Evolutionary conservation across 2,888 invertebrate genomes (phyloP).

Genomic region (Tenthredo mesomela): DNA sequence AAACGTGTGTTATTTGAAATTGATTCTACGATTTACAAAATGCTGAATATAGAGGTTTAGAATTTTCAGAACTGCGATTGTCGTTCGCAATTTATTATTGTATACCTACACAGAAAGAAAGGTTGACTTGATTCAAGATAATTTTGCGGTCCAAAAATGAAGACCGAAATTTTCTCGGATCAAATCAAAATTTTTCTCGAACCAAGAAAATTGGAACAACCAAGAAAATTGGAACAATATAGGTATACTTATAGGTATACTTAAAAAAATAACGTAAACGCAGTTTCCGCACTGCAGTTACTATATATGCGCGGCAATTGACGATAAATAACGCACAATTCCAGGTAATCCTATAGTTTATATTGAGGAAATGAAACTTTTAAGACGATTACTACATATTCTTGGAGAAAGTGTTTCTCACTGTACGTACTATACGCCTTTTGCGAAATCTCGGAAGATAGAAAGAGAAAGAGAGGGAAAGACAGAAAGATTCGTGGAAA

Average conservation of each 20-base stretch:
- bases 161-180: too few relatives aligned
- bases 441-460: not conserved
- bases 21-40: not conserved
- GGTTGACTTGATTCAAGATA: too few relatives aligned
- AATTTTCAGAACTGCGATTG: not conserved
- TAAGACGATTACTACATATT: not conserved
- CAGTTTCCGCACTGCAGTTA: not conserved
- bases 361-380: not conserved
- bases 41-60: not conserved
- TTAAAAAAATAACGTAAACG: not conserved
- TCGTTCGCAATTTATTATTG: not conserved
- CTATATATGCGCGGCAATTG: not conserved
- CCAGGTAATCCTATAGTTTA: not conserved
- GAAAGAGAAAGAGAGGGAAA: not conserved
- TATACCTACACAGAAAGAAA: too few relatives aligned
- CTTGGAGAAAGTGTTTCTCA: not conserved
- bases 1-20: not conserved
- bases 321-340: not conserved
- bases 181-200: too few relatives aligned
- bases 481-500: not conserved
- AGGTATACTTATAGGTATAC: too few relatives aligned
- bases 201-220: too few relatives aligned
- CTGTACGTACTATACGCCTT: not conserved
- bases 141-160: too few relatives aligned
- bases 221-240: too few relatives aligned